Conservation (phyloP, 2,113 vertebrate species). For the Halcyon senegalensis region DNA sequence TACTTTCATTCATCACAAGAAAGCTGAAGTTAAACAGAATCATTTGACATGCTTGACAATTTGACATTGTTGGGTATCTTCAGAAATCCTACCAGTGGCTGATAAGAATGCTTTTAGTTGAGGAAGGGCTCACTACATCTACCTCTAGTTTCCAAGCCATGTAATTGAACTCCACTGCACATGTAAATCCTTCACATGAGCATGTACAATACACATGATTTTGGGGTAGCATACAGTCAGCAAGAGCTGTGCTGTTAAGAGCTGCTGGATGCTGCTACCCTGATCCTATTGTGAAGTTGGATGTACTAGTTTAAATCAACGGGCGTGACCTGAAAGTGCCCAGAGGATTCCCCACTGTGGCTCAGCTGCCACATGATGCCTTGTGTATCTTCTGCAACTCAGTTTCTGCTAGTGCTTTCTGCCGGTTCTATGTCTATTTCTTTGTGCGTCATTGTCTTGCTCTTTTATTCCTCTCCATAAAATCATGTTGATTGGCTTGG, state of each 20-base stretch:
- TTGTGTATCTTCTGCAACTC: not conserved
- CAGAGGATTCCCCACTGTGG: not conserved
- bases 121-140: not conserved
- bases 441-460: not conserved
- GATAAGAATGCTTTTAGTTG: not conserved
- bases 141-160: not conserved
- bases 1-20: not conserved
- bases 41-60: not conserved
- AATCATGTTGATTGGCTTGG: not conserved
- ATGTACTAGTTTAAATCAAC: not conserved
- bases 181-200: not conserved
- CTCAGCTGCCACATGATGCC: not conserved
- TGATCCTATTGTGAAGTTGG: not conserved
- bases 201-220: not conserved
- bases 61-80: not conserved
- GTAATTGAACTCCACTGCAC: not conserved
- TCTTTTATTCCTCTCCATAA: not conserved
- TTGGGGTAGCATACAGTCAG: not conserved
- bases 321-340: not conserved
- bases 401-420: not conserved
- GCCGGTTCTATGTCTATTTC: not conserved
- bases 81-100: not conserved
- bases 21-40: not conserved
- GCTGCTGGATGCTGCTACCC: not conserved
- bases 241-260: not conserved